Conservation (phyloP, 2,888 invertebrate species). For the Xanthostigma xanthostigma region DNA sequence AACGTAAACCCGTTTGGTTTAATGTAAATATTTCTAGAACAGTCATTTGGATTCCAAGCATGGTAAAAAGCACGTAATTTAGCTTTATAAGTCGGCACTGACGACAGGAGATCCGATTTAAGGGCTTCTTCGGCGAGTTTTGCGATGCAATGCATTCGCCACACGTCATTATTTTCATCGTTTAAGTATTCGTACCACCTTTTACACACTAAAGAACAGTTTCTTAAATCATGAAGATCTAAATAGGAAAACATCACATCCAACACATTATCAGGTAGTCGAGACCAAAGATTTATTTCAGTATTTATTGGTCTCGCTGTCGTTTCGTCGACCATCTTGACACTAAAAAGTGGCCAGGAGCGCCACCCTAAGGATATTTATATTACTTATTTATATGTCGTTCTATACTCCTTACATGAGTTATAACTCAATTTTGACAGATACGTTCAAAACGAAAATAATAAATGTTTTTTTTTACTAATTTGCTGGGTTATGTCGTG, state of each 20-base stretch:
- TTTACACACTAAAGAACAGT: slow-evolving; percentile 85
- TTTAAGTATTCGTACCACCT: slow-evolving; percentile 81
- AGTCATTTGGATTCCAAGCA: slow-evolving; percentile 96
- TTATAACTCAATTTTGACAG: too few relatives aligned
- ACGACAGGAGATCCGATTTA: slow-evolving; percentile 80
- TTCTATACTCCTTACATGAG: too few relatives aligned
- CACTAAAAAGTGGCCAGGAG: neutral
- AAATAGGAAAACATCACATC: slow-evolving; percentile 87
- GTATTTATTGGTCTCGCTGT: slow-evolving; percentile 6
- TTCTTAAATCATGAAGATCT: slow-evolving; percentile 69
- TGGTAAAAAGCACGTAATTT: slow-evolving; percentile 87
- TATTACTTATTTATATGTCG: too few relatives aligned
- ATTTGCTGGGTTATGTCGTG: too few relatives aligned
- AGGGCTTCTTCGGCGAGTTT: slow-evolving; percentile 76
- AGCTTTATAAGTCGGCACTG: slow-evolving; percentile 79
- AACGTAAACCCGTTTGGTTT: slow-evolving; percentile 95
- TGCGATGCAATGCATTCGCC: slow-evolving; percentile 79
- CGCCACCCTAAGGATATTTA: too few relatives aligned
- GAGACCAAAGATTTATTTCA: slow-evolving; percentile 4
- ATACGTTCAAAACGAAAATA: too few relatives aligned
- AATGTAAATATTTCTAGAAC: slow-evolving; percentile 91
- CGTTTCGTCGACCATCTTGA: slow-evolving; percentile 7
- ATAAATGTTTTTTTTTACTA: too few relatives aligned
- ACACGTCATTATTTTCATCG: slow-evolving; percentile 90
- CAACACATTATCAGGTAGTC: slow-evolving; percentile 59